Evolutionary conservation across 2,888 invertebrate species (phyloP).

Genomic region (Ashinkailepas kermadecensis): DNA sequence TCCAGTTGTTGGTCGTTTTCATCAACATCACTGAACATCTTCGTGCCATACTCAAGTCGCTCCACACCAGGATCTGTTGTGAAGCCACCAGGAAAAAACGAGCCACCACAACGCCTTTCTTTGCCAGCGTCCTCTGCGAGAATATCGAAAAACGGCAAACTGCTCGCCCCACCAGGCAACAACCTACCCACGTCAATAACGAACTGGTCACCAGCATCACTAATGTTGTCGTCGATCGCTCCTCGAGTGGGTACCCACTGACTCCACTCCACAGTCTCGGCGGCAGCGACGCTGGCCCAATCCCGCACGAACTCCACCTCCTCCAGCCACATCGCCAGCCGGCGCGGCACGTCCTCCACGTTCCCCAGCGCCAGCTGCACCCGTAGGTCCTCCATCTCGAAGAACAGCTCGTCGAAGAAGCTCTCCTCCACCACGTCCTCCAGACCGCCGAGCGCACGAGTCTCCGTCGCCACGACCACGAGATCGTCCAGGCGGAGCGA

Average conservation of each 20-base stretch:
- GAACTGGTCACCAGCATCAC: neutral
- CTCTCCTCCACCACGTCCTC: neutral
- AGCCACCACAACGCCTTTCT: neutral
- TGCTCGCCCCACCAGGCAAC: neutral
- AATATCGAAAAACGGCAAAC: neutral
- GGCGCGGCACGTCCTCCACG: neutral
- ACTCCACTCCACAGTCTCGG: neutral
- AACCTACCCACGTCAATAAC: neutral
- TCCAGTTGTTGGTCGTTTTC: too few species aligned
- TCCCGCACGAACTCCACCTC: slow-evolving; percentile 11
- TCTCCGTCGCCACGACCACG: neutral
- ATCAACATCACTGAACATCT: too few species aligned
- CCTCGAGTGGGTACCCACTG: neutral
- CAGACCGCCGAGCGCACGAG: neutral
- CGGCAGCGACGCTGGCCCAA: neutral
- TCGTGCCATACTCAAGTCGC: too few species aligned
- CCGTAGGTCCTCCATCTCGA: neutral
- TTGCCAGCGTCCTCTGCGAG: neutral
- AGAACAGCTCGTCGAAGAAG: neutral
- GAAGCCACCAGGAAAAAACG: neutral
- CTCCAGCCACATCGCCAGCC: neutral
- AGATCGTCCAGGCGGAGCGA: neutral
- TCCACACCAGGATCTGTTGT: too few species aligned
- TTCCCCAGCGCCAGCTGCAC: neutral
- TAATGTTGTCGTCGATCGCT: neutral